phyloP scores from a whole-genome alignment of 2,888 invertebrate species.

The Eristalis intricaria region DNA sequence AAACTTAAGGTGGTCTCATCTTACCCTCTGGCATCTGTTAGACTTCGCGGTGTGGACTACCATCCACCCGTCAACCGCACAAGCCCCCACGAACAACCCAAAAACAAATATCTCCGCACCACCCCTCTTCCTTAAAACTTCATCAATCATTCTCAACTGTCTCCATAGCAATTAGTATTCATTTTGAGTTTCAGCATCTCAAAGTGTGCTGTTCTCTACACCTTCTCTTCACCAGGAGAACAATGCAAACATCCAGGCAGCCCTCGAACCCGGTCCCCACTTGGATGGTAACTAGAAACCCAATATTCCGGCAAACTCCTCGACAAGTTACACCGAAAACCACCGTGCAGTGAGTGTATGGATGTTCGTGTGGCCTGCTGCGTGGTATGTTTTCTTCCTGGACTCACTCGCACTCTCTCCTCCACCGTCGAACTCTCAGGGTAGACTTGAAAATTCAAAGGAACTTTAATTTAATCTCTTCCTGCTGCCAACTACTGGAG shows the following conservation, averaged over 20 bases:
- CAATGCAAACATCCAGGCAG: slow-evolving; percentile 44
- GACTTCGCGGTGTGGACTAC: not conserved
- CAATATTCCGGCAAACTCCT: slow-evolving; percentile 36
- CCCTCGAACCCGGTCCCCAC: not conserved
- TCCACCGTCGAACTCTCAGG: slow-evolving; percentile 1
- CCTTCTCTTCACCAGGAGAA: slow-evolving; percentile 9
- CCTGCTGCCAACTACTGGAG: slow-evolving; percentile 58
- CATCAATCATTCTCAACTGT: slow-evolving; percentile 72
- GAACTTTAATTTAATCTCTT: slow-evolving; percentile 73
- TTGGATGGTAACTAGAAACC: slow-evolving; percentile 31
- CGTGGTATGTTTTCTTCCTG: slow-evolving; percentile 20
- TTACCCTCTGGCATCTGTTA: not conserved
- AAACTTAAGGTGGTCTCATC: slow-evolving; percentile 1
- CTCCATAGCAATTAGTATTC: slow-evolving; percentile 71
- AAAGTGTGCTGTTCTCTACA: slow-evolving; percentile 37
- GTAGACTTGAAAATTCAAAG: slow-evolving; percentile 36
- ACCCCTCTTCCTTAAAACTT: slow-evolving; percentile 63
- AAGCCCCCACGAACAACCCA: not conserved
- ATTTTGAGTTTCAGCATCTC: slow-evolving; percentile 69
- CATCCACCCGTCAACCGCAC: not conserved
- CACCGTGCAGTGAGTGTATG: slow-evolving; percentile 6
- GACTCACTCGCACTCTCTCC: not conserved
- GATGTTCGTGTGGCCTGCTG: slow-evolving; percentile 10
- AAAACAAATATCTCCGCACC: slow-evolving; percentile 54
- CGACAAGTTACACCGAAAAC: slow-evolving; percentile 54